These are phyloP conservation scores for Euphydryas editha DNA, from an alignment of 2,888 invertebrate species.

Conservation along the genomic window DNA sequence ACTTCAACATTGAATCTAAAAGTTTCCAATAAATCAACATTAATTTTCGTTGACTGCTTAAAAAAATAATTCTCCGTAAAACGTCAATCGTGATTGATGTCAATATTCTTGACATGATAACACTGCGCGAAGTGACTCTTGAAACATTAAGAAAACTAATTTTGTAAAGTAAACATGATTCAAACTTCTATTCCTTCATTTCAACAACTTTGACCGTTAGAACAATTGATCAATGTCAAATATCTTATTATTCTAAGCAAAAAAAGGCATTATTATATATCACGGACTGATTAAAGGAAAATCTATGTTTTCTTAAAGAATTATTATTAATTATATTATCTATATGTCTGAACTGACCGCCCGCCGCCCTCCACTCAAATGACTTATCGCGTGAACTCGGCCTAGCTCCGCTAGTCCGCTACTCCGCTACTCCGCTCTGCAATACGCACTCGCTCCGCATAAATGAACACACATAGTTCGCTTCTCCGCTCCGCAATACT, in stretches of 20 bases:
- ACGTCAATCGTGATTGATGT: conserved; percentile 12
- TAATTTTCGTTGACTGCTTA: neutral
- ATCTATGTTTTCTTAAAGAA: no score
- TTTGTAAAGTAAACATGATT: conserved; percentile 10
- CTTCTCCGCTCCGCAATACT: no score
- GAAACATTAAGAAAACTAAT: conserved; percentile 8
- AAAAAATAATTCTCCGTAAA: conserved; percentile 4
- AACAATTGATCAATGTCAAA: conserved; percentile 13
- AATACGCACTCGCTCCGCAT: no score
- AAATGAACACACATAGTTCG: no score
- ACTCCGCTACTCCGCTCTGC: no score
- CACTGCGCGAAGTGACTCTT: neutral
- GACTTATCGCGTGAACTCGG: no score
- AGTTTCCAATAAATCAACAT: neutral
- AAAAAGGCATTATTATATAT: no score
- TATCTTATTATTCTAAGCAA: neutral
- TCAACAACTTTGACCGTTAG: neutral
- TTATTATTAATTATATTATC: no score
- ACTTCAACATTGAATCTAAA: neutral
- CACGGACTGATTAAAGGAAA: no score
- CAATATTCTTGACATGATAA: conserved; percentile 3
- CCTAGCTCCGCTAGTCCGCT: no score
- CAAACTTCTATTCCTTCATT: neutral
- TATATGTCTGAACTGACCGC: no score
- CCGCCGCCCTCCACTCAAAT: no score